Percentiles rank a stretch among this genome's conserved stretches.
Conservation (phyloP, 2,888 invertebrate genomes). For the Diachrysia chrysitis region DNA sequence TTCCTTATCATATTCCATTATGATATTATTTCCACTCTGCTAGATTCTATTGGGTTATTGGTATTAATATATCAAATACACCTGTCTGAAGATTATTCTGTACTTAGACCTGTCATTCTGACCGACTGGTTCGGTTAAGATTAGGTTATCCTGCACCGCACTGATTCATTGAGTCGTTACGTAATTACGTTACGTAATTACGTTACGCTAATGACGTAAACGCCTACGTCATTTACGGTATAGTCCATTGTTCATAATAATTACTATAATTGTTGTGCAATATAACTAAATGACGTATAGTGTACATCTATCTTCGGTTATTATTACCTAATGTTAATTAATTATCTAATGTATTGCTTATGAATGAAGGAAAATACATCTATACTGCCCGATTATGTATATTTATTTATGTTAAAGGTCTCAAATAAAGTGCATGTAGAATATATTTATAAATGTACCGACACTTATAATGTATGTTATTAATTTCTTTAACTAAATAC, state of each 20-base stretch:
- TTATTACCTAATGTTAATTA: background rate
- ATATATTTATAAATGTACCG: too few species aligned
- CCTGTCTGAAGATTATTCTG: background rate
- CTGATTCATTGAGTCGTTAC: conserved; percentile 21
- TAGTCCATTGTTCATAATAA: conserved; percentile 26
- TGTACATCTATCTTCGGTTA: background rate
- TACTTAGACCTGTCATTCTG: background rate
- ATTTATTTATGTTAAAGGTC: too few species aligned
- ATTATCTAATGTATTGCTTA: background rate
- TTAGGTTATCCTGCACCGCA: conserved; percentile 9
- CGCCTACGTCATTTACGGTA: conserved; percentile 11
- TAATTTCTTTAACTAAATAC: too few species aligned
- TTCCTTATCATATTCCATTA: too few species aligned
- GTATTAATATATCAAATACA: background rate
- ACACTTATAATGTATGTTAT: too few species aligned
- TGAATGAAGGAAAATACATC: too few species aligned
- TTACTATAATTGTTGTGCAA: conserved; percentile 7
- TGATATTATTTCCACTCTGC: background rate
- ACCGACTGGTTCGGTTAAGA: background rate
- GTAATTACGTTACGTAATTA: conserved; percentile 14
- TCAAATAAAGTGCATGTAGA: too few species aligned
- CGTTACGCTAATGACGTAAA: conserved; percentile 22
- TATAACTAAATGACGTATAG: background rate
- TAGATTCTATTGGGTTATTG: background rate
- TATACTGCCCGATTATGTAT: too few species aligned